Conservation (phyloP, 2,797 vertebrate species). For the Catharus ustulatus region DNA sequence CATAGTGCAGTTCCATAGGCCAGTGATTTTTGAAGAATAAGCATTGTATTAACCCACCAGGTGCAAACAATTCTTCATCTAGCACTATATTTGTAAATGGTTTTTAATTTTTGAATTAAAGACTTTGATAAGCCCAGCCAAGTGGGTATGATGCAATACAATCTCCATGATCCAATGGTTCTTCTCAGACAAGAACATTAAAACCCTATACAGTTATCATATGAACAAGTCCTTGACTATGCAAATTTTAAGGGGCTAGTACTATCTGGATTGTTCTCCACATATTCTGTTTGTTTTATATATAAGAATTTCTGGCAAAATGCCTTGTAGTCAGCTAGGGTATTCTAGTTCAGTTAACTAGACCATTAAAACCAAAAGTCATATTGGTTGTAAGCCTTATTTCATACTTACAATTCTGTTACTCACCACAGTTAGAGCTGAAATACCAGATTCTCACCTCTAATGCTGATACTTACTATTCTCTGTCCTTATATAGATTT, state of each 20-base stretch:
- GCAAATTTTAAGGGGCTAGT: background rate
- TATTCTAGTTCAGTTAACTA: background rate
- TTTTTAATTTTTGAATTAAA: background rate
- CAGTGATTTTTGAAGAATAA: too few relatives aligned
- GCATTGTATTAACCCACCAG: background rate
- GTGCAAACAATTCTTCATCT: background rate
- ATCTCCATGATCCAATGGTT: background rate
- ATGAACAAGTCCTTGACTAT: background rate
- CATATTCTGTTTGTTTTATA: background rate
- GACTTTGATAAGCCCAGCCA: constrained; percentile 8
- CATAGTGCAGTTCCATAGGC: background rate
- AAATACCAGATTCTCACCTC: background rate
- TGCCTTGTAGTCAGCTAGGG: background rate
- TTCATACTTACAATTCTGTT: background rate
- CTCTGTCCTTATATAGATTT: background rate
- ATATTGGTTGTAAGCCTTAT: background rate
- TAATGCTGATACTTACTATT: background rate
- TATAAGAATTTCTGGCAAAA: background rate
- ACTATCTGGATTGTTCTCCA: background rate
- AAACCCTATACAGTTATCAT: background rate
- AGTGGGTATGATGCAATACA: background rate
- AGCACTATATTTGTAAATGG: background rate
- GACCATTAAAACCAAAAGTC: background rate
- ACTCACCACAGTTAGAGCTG: background rate
- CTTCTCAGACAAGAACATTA: background rate